phyloP scores from a whole-genome alignment of 2,888 invertebrate genomes.

The Drosophila longiperda region DNA sequence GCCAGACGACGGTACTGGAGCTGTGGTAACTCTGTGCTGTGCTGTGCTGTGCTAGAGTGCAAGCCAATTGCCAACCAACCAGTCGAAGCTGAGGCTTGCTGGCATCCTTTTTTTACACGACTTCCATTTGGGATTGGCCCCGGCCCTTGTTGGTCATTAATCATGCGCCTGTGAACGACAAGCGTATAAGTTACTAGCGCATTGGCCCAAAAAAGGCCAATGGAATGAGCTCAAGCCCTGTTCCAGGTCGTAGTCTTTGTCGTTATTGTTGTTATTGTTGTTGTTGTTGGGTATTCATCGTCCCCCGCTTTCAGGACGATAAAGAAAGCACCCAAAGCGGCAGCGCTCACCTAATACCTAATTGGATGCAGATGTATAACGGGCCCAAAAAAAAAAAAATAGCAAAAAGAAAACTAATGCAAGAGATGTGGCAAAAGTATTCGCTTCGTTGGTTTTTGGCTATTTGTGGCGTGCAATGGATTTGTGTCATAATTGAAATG shows the following conservation, averaged over 20 bases:
- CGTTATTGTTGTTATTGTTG: constrained; percentile 1
- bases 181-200: constrained; percentile 79
- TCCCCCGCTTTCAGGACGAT: constrained; percentile 32
- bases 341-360: constrained; percentile 61
- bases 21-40: constrained; percentile 16
- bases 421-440: constrained; percentile 22
- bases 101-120: constrained; percentile 60
- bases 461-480: constrained; percentile 71
- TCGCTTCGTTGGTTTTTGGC: constrained; percentile 68
- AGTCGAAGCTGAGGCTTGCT: constrained; percentile 33
- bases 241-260: constrained; percentile 35
- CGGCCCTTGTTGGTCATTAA: constrained; percentile 84
- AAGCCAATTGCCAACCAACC: constrained; percentile 57
- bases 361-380: constrained; percentile 79
- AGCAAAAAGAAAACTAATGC: constrained; percentile 30
- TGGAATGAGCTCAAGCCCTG: constrained; percentile 57
- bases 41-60: constrained; percentile 34
- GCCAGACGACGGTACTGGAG: constrained; percentile 23
- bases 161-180: constrained; percentile 82
- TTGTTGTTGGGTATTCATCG: not conserved
- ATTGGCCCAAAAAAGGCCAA: constrained; percentile 80
- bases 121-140: constrained; percentile 67
- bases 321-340: constrained; percentile 50
- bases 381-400: constrained; percentile 36
- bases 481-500: constrained; percentile 79